These are phyloP conservation scores for Pomacea maculata DNA, from an alignment of 1,140 invertebrate genomes.

Conservation along the genomic window DNA sequence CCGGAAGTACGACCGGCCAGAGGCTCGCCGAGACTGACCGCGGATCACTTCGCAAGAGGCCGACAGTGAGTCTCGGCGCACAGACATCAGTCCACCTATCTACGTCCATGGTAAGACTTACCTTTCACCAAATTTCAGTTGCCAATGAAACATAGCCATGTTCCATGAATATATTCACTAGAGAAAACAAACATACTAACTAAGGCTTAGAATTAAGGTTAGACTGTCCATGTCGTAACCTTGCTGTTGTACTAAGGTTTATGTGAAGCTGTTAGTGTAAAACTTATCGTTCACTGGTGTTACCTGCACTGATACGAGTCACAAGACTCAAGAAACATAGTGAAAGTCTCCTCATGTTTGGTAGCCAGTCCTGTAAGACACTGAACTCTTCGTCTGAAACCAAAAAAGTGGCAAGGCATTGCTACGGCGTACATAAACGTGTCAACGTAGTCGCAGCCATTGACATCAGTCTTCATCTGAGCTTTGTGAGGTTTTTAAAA, in stretches of 20 bases:
- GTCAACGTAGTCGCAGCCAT: not conserved
- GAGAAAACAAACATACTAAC: not conserved
- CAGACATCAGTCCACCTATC: no score
- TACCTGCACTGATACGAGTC: constrained; percentile 12
- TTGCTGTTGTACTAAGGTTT: not conserved
- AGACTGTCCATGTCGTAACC: no score
- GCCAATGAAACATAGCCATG: not conserved
- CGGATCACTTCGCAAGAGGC: no score
- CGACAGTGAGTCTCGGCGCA: no score
- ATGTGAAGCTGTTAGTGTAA: not conserved
- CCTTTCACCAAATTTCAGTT: no score
- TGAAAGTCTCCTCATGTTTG: not conserved
- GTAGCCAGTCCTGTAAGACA: not conserved
- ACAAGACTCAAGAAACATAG: constrained; percentile 1
- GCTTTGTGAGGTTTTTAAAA: not conserved
- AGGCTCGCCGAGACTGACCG: no score
- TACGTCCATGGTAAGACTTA: no score
- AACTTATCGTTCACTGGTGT: not conserved
- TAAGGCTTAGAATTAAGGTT: no score
- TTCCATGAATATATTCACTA: not conserved
- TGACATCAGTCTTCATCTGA: not conserved
- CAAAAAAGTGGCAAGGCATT: not conserved
- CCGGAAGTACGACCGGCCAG: no score
- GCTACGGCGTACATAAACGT: not conserved
- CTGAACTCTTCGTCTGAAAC: not conserved